Base-by-base conservation (phyloP, 2,888 invertebrate genomes). In the Drosophila macrospina region DNA sequence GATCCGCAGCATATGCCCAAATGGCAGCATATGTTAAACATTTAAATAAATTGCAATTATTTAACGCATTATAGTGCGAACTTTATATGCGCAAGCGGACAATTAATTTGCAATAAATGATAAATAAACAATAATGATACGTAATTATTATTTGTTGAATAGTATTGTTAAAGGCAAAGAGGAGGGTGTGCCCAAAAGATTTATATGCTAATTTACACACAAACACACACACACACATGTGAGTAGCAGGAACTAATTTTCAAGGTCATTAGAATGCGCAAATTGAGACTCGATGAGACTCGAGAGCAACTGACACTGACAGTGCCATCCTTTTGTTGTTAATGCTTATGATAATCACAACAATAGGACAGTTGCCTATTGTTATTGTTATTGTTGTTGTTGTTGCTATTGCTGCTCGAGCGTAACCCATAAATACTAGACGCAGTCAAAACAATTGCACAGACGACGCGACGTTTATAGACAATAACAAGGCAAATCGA, bases 191-290 rank as follows among this genome's bases (percentile, higher is more conserved):
- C 51, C 44, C 45, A 72, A 73, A 73, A 74, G 66, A 87, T 83
- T 82, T 83, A 76, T 76, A 56, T 65, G 64, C 63, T 42, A 59
- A 52, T 20, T 36, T 16, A 63, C 47, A 56, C 32, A 47, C 39
- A 60, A 20, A 20, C 30, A 16, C 16, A 44, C 15, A 45, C 11
- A 10, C 37, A 20, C 15, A n/a, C 10, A 39, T 36, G 11, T 5
- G 41, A 48, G 50, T 48, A 69, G 73, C 78, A 90, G 90, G 90
- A 90, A 90, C 88, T 89, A 85, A 90, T 91, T 90, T 90, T 90
- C 90, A 90, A 90, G 90, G 90, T 90, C 90, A 90, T 90, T 90
- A 89, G 86, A 89, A 87, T 74, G 78, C 67, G 67, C 74, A 71
- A 83, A 81, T 69, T 20, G 80, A 55, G 54, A 28, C 28, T 51